Conservation (phyloP, 2,888 invertebrate genomes). For the Shargacucullia verbasci region DNA sequence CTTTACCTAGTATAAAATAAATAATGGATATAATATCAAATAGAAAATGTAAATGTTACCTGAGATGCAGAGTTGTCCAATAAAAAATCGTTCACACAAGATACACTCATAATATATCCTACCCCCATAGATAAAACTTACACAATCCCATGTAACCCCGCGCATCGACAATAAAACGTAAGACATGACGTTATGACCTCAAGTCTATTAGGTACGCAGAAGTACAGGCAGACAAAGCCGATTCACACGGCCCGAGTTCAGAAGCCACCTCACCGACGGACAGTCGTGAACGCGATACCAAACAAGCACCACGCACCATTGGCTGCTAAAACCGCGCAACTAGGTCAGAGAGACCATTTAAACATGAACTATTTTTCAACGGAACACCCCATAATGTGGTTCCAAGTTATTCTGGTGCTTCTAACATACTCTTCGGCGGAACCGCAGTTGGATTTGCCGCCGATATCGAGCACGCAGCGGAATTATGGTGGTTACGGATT, state of each 20-base stretch:
- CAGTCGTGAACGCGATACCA: conserved; percentile 82
- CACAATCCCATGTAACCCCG: conserved; percentile 32
- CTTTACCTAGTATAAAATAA: no score
- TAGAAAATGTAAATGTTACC: no score
- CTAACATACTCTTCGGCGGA: conserved; percentile 60
- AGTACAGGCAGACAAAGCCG: conserved; percentile 66
- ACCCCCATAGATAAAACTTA: conserved; percentile 1
- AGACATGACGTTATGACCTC: conserved; percentile 57
- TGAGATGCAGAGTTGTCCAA: no score
- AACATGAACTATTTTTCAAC: conserved; percentile 78
- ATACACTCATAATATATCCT: no score
- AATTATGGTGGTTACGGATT: conserved; percentile 78
- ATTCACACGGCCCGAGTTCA: conserved; percentile 83
- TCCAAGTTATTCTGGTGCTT: conserved; percentile 67
- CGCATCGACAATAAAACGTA: conserved; percentile 42
- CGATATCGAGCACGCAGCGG: conserved; percentile 78
- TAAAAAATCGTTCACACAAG: no score
- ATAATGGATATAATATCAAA: no score
- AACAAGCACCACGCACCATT: conserved; percentile 81
- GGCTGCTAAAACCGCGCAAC: conserved; percentile 63
- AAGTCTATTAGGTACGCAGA: conserved; percentile 53
- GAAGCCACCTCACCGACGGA: conserved; percentile 63
- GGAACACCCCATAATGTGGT: conserved; percentile 68
- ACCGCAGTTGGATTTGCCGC: conserved; percentile 89
- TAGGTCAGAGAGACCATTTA: conserved; percentile 62